A percentile compares a stretch with the other conserved stretches of the same genome.
Evolutionary conservation across 2,797 vertebrate species (phyloP).

Genomic region (Xerus rutilus): DNA sequence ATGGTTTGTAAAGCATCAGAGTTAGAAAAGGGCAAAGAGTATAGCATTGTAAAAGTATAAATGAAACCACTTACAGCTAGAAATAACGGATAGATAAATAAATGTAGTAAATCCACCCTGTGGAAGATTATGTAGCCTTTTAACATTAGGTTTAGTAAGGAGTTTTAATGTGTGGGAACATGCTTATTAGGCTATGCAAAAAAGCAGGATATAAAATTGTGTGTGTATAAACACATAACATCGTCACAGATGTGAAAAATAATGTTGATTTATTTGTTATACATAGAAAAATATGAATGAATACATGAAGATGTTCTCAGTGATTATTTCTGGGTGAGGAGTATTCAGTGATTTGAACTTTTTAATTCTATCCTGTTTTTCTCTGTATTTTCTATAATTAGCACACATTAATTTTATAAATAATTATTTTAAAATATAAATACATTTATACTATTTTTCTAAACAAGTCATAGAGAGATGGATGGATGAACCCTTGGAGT

Average conservation of each 20-base stretch:
- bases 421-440: not conserved
- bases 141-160: conserved; percentile 41
- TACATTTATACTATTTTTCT: not conserved
- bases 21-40: conserved; percentile 35
- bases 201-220: conserved; percentile 52
- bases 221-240: not conserved
- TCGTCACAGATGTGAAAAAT: conserved; percentile 9
- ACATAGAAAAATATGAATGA: not conserved
- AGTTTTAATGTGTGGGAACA: conserved; percentile 56
- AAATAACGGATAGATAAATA: not conserved
- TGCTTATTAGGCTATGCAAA: not conserved
- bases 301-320: conserved; percentile 3
- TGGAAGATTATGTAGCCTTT: conserved; percentile 40
- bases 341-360: not conserved
- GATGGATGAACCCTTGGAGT: not conserved
- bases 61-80: conserved; percentile 37
- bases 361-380: not conserved
- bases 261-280: not conserved
- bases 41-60: not conserved
- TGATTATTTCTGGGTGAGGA: not conserved
- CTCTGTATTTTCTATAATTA: not conserved
- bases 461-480: not conserved
- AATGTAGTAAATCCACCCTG: conserved; percentile 8
- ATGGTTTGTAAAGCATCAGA: conserved; percentile 54
- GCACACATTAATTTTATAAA: conserved; percentile 16